These are phyloP conservation scores for Sebastes reedi DNA, from an alignment of 2,797 vertebrate genomes.

Conservation along the genomic window DNA sequence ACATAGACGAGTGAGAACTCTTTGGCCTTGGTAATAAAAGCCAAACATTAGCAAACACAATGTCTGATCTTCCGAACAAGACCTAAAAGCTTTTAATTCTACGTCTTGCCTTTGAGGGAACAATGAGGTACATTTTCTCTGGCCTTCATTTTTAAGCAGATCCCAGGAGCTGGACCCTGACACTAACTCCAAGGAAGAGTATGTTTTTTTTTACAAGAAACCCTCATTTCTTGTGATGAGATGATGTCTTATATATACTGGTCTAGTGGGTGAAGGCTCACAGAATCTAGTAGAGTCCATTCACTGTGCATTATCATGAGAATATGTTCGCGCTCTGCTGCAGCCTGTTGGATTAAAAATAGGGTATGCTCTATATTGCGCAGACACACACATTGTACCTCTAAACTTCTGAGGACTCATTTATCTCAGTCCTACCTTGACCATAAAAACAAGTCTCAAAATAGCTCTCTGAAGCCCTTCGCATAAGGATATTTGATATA, in stretches of 20 bases:
- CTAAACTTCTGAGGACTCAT: not conserved
- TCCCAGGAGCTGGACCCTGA: not conserved
- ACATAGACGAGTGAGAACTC: not conserved
- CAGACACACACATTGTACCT: not conserved
- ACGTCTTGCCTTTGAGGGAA: not conserved
- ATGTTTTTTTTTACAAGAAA: not conserved
- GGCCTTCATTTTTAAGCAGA: not conserved
- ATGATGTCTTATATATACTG: not conserved
- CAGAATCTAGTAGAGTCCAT: not conserved
- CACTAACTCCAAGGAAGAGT: not conserved
- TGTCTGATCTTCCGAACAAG: not conserved
- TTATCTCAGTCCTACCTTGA: not conserved
- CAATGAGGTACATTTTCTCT: not conserved
- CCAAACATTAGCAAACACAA: not conserved
- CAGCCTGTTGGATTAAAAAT: conserved; percentile 1
- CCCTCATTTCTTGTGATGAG: not conserved
- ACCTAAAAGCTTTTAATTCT: not conserved
- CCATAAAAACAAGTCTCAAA: not conserved
- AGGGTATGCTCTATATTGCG: not conserved
- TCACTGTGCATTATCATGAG: not conserved
- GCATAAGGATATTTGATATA: not conserved
- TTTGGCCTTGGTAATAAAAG: not conserved
- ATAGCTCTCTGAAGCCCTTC: not conserved
- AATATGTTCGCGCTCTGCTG: not conserved
- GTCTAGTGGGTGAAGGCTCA: not conserved